phyloP scores from a whole-genome alignment of 2,888 invertebrate species.

The Arctia plantaginis region DNA sequence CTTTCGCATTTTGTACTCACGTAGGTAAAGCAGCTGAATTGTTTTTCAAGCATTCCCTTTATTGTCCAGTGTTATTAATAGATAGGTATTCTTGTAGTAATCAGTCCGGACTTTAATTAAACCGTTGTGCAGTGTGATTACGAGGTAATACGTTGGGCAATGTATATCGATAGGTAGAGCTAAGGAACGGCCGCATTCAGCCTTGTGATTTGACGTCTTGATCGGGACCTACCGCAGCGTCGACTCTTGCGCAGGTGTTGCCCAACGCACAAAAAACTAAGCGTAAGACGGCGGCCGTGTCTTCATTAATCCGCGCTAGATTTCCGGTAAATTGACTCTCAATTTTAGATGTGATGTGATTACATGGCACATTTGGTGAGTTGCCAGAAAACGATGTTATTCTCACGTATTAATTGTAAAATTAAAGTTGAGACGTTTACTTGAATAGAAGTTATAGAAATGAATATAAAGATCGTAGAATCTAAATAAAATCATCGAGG shows the following conservation, averaged over 20 bases:
- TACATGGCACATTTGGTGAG: constrained; percentile 13
- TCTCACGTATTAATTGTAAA: not conserved
- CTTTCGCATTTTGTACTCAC: constrained; percentile 20
- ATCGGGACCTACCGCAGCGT: constrained; percentile 86
- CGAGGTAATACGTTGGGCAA: constrained; percentile 68
- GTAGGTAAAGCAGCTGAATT: constrained; percentile 33
- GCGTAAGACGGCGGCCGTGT: constrained; percentile 81
- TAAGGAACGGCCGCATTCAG: constrained; percentile 73
- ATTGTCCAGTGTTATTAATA: constrained; percentile 18
- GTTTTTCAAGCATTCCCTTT: not conserved
- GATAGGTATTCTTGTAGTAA: constrained; percentile 35
- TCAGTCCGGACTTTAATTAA: constrained; percentile 61
- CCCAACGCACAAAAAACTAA: constrained; percentile 72
- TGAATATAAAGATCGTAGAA: not conserved
- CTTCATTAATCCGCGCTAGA: constrained; percentile 72
- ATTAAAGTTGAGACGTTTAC: not conserved
- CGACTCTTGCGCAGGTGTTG: constrained; percentile 82
- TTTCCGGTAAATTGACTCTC: constrained; percentile 71
- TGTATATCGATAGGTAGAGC: constrained; percentile 74
- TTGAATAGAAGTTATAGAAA: not conserved
- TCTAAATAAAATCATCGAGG: not conserved
- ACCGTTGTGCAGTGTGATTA: constrained; percentile 66
- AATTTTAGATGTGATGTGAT: constrained; percentile 56
- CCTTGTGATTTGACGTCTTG: constrained; percentile 86
- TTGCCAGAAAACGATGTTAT: not conserved